Base-by-base conservation (phyloP, 2,888 invertebrate genomes). In the Orthosia gracilis region DNA sequence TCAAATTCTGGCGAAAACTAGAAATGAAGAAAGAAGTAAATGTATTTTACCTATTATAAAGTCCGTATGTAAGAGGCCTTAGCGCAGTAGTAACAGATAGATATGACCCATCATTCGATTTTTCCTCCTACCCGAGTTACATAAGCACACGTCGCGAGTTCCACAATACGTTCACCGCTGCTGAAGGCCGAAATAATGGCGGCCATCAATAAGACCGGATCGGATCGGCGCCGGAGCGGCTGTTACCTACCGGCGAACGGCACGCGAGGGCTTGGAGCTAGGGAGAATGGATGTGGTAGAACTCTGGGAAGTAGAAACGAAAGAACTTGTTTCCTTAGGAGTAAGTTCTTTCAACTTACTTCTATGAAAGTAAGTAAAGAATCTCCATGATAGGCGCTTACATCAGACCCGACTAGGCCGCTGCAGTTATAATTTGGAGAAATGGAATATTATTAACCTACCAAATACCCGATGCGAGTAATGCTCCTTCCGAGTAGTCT, bases 181-280 rank as follows among this genome's bases (percentile, higher is more conserved):
- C 50, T 75, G 79, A 83, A 85, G 81, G 85, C 75, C 79, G n/a
- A 62, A 78, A 57, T 82, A 85, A 84, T 79, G 67, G 69, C 45
- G 57, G 74, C 73, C 72, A 86, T 86, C 86, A 85, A 83, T 86
- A 86, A 78, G 65, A 73, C 26, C 69, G 81, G 79, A 75, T 74
- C 73, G 73, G 67, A 77, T 69, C 58, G 81, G 82, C 69, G 81
- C 74, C 75, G 76, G 69, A 81, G 57, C 71, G 75, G 26, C 74
- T 64, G 78, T 64, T 68, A 68, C 75, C 76, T 78, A 77, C 70
- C 57, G 81, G 23, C 52, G 69, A 47, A 40, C 61, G 64, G 76
- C 85, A 86, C 86, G 86, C 85, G 55, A 83, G 26, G 23, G 1
- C 57, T 2, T 15, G 11, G 75, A 83, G 58, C 0, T 71, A 71